Conservation (phyloP, 2,888 invertebrate genomes). For the Panzeria rudis region DNA sequence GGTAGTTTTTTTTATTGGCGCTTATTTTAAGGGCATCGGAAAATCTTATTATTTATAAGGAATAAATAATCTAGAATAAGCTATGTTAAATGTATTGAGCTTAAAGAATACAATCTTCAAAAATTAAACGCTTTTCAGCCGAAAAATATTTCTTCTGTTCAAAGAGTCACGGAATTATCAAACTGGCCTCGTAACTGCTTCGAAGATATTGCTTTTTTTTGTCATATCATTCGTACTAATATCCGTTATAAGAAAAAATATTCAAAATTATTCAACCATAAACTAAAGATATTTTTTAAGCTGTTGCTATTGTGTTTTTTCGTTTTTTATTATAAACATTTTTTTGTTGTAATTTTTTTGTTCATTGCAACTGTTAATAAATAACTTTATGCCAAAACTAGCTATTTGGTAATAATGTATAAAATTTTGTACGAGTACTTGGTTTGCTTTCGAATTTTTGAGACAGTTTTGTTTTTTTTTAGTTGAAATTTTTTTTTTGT, state of each 20-base stretch:
- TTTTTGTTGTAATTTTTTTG: background rate
- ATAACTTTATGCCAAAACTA: slow-evolving; percentile 57
- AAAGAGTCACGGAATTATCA: no score
- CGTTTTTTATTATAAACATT: slow-evolving; percentile 33
- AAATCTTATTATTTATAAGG: no score
- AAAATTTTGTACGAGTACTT: background rate
- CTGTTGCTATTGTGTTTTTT: slow-evolving; percentile 11
- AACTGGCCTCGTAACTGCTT: no score
- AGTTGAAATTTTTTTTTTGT: background rate
- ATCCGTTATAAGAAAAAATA: slow-evolving; percentile 23
- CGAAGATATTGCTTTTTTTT: slow-evolving; percentile 8
- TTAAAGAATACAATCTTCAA: no score
- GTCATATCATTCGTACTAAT: background rate
- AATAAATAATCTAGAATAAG: no score
- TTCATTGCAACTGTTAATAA: slow-evolving; percentile 31
- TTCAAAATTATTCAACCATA: slow-evolving; percentile 62
- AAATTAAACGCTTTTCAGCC: no score
- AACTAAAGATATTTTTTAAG: slow-evolving; percentile 54
- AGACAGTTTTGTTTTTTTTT: slow-evolving; percentile 24
- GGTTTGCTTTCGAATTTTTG: slow-evolving; percentile 29
- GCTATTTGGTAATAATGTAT: slow-evolving; percentile 64
- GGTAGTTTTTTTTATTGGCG: no score
- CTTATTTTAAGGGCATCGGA: no score
- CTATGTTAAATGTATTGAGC: no score
- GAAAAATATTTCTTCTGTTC: no score